Conservation (phyloP, 2,797 vertebrate species). For the Euphonia xanthogaster region DNA sequence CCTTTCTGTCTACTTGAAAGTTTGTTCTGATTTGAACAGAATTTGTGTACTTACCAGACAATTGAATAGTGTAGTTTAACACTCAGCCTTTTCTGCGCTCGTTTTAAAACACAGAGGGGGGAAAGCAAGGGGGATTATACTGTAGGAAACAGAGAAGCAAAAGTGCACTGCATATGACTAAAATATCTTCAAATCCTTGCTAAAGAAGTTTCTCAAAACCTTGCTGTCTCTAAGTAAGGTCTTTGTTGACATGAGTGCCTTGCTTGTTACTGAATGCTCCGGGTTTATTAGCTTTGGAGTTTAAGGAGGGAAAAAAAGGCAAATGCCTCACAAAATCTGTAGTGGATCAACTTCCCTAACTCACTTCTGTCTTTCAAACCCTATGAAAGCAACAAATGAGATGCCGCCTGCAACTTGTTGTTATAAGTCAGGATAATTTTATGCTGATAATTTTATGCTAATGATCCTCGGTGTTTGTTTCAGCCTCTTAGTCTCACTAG, state of each 20-base stretch:
- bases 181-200: slow-evolving; percentile 49
- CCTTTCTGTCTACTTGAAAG: slow-evolving; percentile 47
- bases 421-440: not conserved
- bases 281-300: slow-evolving; percentile 56
- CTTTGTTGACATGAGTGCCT: slow-evolving; percentile 72
- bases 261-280: not conserved
- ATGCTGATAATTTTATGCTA: not conserved
- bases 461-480: not conserved
- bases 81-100: slow-evolving; percentile 61
- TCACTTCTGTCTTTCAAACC: not conserved
- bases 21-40: slow-evolving; percentile 63
- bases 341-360: not conserved
- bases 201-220: slow-evolving; percentile 59
- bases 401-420: not conserved
- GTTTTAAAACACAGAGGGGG: slow-evolving; percentile 58
- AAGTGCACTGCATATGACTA: slow-evolving; percentile 28
- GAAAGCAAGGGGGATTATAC: slow-evolving; percentile 57
- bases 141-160: slow-evolving; percentile 44
- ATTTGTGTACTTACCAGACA: slow-evolving; percentile 55
- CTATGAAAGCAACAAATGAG: not conserved
- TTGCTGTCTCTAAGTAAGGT: slow-evolving; percentile 37
- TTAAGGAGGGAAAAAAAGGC: slow-evolving; percentile 39
- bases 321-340: slow-evolving; percentile 2
- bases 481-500: not conserved
- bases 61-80: slow-evolving; percentile 46